phyloP scores from a whole-genome alignment of 2,113 vertebrate species.

The Hucho hucho region DNA sequence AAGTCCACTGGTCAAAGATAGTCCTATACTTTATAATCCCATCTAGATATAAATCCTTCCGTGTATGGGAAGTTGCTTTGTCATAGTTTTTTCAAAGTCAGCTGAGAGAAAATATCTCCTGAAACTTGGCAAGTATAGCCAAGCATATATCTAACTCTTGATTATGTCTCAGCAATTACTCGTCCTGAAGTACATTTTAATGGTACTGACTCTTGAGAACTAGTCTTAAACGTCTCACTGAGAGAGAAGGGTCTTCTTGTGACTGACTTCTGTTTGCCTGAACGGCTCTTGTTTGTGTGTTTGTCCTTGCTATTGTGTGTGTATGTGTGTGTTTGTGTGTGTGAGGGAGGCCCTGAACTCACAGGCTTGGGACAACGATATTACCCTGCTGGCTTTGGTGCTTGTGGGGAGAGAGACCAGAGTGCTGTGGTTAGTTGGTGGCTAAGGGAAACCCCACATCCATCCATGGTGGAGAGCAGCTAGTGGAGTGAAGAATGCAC shows the following conservation, averaged over 20 bases:
- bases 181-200: neutral
- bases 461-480: constrained; percentile 25
- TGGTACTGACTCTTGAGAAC: neutral
- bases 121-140: neutral
- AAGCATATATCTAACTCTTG: neutral
- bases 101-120: neutral
- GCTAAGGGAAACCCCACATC: constrained; percentile 67
- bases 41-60: neutral
- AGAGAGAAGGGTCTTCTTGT: neutral
- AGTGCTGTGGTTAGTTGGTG: constrained; percentile 40
- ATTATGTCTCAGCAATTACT: neutral
- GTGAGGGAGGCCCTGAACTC: neutral
- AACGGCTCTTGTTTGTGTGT: neutral
- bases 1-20: neutral
- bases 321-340: neutral
- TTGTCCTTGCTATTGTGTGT: neutral
- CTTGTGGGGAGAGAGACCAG: constrained; percentile 33
- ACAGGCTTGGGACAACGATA: neutral
- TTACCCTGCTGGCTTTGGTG: neutral
- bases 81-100: neutral
- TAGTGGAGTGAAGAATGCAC: constrained; percentile 42
- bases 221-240: neutral
- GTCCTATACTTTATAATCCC: neutral
- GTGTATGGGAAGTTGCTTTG: neutral
- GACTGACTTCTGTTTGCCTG: neutral